Percentiles rank a stretch among this genome's conserved stretches.
These are phyloP conservation scores for Pachypanchax playfairii DNA, from an alignment of 2,113 vertebrate species.

Conservation along the genomic window DNA sequence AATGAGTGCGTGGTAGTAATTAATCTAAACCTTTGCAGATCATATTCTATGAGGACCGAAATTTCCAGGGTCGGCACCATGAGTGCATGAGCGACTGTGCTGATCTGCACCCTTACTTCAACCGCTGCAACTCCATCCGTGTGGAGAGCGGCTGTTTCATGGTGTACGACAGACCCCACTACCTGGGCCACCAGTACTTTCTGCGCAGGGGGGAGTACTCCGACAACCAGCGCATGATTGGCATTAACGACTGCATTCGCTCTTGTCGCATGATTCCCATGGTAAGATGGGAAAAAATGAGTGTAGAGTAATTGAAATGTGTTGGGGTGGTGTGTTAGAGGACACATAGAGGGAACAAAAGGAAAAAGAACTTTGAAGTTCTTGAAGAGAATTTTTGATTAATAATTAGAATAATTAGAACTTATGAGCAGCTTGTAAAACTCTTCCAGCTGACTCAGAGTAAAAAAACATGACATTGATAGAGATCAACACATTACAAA, in stretches of 20 bases:
- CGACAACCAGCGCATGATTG: constrained; percentile 69
- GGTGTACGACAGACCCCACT: constrained; percentile 69
- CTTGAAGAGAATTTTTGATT: no score
- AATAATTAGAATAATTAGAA: no score
- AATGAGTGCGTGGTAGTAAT: constrained; percentile 3
- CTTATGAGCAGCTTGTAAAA: no score
- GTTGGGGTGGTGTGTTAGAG: background rate
- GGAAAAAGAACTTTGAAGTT: no score
- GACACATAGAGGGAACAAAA: no score
- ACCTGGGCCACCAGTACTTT: constrained; percentile 68
- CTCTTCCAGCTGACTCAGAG: no score
- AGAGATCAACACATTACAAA: background rate
- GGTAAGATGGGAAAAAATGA: constrained; percentile 49
- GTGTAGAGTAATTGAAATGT: background rate
- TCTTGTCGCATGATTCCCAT: constrained; percentile 70
- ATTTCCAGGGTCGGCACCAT: constrained; percentile 72
- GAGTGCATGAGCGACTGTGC: constrained; percentile 68
- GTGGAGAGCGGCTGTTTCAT: constrained; percentile 76
- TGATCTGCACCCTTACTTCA: constrained; percentile 69
- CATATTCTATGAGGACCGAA: constrained; percentile 68
- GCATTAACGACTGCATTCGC: constrained; percentile 65
- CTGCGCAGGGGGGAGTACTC: constrained; percentile 67
- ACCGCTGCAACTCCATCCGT: constrained; percentile 71
- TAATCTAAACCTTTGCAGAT: constrained; percentile 45
- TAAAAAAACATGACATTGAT: no score